These are phyloP conservation scores for Eonycteris spelaea DNA, from an alignment of 2,113 vertebrate genomes.

Conservation along the genomic window DNA sequence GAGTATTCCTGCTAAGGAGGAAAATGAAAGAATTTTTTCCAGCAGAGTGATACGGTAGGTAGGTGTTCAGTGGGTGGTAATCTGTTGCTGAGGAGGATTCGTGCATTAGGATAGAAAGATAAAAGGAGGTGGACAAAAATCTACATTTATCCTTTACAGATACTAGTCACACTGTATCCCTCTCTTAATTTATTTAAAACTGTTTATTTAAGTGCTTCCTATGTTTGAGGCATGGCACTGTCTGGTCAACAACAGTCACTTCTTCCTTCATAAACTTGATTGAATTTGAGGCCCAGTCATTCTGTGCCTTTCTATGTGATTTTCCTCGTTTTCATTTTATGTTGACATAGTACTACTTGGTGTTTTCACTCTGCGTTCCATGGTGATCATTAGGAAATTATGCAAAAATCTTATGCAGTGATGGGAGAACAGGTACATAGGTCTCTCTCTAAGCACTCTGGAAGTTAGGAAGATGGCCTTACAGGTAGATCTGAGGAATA, in stretches of 20 bases:
- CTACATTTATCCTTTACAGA: background rate
- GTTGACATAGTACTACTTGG: background rate
- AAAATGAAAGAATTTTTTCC: background rate
- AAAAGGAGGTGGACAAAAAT: background rate
- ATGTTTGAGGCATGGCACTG: background rate
- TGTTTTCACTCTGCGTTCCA: background rate
- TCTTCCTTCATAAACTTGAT: background rate
- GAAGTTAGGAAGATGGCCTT: background rate
- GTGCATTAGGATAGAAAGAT: background rate
- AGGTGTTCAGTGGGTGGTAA: background rate
- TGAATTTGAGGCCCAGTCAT: background rate
- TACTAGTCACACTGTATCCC: background rate
- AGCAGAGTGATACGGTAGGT: background rate
- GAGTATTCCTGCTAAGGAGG: background rate
- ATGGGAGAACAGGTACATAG: background rate
- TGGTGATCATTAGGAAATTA: background rate
- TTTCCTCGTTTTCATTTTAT: background rate
- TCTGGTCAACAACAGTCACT: background rate
- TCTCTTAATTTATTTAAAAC: background rate
- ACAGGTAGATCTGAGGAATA: background rate
- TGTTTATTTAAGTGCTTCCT: background rate
- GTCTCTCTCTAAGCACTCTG: background rate
- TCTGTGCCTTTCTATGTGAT: background rate
- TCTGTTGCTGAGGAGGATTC: background rate
- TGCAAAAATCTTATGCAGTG: background rate